A percentile compares a stretch with the other conserved stretches of the same genome.
Evolutionary conservation across 2,888 invertebrate genomes (phyloP).

Genomic region (Pseudococcus jackbeardsleyi): DNA sequence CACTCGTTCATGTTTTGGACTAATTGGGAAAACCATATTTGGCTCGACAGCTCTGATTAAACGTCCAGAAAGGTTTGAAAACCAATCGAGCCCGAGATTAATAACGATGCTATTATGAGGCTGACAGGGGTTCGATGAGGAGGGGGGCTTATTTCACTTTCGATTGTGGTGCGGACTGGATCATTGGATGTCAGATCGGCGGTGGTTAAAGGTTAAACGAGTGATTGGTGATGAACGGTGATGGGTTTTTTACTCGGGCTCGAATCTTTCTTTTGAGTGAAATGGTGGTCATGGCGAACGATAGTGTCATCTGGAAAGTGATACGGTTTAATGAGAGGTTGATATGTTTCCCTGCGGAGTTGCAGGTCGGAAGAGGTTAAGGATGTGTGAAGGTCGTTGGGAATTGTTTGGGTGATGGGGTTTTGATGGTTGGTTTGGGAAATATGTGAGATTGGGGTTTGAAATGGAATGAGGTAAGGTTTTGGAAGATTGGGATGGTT

Average conservation of each 20-base stretch:
- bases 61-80: background rate
- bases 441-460: background rate
- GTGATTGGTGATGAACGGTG: conserved; percentile 33
- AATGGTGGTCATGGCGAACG: background rate
- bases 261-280: background rate
- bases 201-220: conserved; percentile 42
- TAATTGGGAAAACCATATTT: conserved; percentile 49
- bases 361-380: background rate
- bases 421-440: background rate
- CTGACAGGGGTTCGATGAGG: background rate
- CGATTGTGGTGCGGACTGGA: background rate
- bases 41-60: conserved; percentile 44
- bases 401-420: background rate
- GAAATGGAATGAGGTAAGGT: background rate
- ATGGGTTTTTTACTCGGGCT: background rate
- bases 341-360: background rate
- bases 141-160: conserved; percentile 20
- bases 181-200: background rate
- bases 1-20: background rate
- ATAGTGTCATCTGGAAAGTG: background rate
- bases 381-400: background rate
- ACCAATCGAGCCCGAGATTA: conserved; percentile 27
- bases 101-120: conserved; percentile 46
- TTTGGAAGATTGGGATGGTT: background rate
- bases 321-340: background rate